Conservation (phyloP, 2,888 invertebrate species). For the Rhogogaster chlorosoma region DNA sequence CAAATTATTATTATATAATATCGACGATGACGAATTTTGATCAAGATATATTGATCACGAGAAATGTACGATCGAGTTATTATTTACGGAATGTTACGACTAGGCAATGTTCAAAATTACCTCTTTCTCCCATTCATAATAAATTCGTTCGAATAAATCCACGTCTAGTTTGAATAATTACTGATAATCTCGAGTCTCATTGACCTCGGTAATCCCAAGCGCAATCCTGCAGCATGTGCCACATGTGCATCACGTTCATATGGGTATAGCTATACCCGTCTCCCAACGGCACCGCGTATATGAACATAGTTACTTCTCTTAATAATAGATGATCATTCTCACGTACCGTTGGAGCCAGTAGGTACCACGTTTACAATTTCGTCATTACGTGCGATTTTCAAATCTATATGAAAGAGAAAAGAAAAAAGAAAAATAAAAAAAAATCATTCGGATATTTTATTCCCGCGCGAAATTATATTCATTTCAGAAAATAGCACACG, state of each 20-base stretch:
- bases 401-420: no score
- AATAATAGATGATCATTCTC: not conserved
- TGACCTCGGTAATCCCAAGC: conserved; percentile 40
- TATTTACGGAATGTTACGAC: not conserved
- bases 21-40: not conserved
- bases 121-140: no score
- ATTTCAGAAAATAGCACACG: no score
- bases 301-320: not conserved
- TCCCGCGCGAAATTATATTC: no score
- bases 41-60: not conserved
- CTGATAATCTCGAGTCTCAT: conserved; percentile 46
- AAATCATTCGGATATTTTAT: no score
- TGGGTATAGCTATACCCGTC: not conserved
- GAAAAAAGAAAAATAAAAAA: no score
- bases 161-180: conserved; percentile 63
- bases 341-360: not conserved
- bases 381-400: not conserved
- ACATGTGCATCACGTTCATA: not conserved
- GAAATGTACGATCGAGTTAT: not conserved
- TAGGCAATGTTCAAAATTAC: not conserved
- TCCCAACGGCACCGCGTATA: not conserved
- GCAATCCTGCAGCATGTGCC: conserved; percentile 13
- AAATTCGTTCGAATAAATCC: conserved; percentile 62
- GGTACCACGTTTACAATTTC: not conserved
- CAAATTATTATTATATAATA: not conserved